phyloP scores from a whole-genome alignment of 37 sponge, comb jelly and placozoan genomes.

The Halichondria panicea region DNA sequence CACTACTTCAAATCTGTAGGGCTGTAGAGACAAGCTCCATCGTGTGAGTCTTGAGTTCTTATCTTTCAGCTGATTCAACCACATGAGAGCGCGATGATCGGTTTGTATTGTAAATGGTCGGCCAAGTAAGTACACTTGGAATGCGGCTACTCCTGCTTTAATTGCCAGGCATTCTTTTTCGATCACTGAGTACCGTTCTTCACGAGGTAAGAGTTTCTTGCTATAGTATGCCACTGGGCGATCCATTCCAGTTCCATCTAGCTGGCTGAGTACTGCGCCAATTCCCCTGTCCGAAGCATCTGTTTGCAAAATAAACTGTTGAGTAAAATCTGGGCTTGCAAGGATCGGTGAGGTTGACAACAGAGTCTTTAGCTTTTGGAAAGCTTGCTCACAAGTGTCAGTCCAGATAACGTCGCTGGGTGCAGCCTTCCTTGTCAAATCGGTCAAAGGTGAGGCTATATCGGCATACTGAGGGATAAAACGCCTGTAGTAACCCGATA shows the following conservation, averaged over 20 bases:
- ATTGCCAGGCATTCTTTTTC: constrained; percentile 45
- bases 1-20: constrained; percentile 14
- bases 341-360: constrained; percentile 26
- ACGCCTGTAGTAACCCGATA: constrained; percentile 44
- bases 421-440: constrained; percentile 32
- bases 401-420: constrained; percentile 25
- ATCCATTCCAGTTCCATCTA: constrained; percentile 18
- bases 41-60: constrained; percentile 21
- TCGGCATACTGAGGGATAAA: constrained; percentile 38
- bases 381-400: constrained; percentile 19
- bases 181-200: constrained; percentile 28
- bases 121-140: constrained; percentile 43
- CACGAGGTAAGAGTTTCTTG: constrained; percentile 35
- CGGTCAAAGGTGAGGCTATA: constrained; percentile 19
- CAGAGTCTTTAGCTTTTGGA: constrained; percentile 16
- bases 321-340: constrained; percentile 16
- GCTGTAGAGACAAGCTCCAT: constrained; percentile 47
- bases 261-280: constrained; percentile 52
- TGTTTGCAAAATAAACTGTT: constrained; percentile 38
- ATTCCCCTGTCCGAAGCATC: constrained; percentile 57
- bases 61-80: constrained; percentile 46
- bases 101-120: constrained; percentile 33
- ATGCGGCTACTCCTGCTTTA: constrained; percentile 14
- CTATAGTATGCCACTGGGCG: constrained; percentile 38
- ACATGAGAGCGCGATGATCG: constrained; percentile 28